Base-by-base conservation (phyloP, 2,888 invertebrate genomes). In the Eurytoma adleriae region DNA sequence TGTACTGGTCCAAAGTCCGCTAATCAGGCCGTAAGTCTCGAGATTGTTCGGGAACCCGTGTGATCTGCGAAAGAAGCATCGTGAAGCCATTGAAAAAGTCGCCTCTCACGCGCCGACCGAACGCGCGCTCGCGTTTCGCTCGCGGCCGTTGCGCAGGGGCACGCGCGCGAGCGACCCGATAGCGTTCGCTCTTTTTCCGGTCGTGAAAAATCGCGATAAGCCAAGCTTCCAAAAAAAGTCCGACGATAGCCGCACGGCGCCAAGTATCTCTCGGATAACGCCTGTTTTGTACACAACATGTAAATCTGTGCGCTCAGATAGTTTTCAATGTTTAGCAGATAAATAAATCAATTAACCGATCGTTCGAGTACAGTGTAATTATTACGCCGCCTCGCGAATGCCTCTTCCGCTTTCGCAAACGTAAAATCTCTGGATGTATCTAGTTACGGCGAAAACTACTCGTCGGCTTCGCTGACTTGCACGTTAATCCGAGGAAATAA, bases 1-100 rank as follows among this genome's bases (percentile, higher is more conserved):
- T 0, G 96, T 94, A 0, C 97, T 96, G 1, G 97, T 97, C 95
- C 97, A 98, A 86, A 98, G 92, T 0, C 97, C 98, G 0, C 97
- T 97, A 12, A 97, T 95, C 56, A 97, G 91, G 0, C 97, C 97
- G 87, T 96, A 97, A 0, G 98, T 98, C 87, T 96, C 96, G 83
- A 97, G 92, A 82, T 95, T 95, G 90, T 98, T 96, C 0, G 96
- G 95, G 84, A 97, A 94, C 1, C 96, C 96, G 84, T 94, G 92
- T 0, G 93, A 92, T 85, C 96, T 96, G 70, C 2, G 24, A 75
- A 54, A 13, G 0, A 48, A 52, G 5, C 14, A 66, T 24, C 24
- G 52, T 14, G 24, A 27, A 57, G 30, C 10, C 30, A 4, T 13
- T 54, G 13, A 13, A 59, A 20, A 20, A 20, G 16, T 13, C 61